Conservation (phyloP, 2,113 vertebrate genomes). For the Cyprinodon brontotheroides region DNA sequence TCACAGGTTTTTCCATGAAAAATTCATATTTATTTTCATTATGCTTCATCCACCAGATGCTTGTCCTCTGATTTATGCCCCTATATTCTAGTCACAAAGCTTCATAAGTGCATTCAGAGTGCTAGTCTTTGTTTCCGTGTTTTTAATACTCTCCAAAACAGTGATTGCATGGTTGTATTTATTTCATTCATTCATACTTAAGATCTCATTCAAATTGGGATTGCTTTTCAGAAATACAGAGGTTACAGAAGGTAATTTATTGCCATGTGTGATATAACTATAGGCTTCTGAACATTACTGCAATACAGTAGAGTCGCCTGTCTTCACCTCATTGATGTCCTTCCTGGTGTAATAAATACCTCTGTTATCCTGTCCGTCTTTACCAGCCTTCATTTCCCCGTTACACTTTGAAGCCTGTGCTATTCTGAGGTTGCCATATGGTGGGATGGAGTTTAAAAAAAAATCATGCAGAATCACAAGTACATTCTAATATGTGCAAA, state of each 20-base stretch:
- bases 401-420: conserved; percentile 33
- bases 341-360: conserved; percentile 11
- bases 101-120: conserved; percentile 38
- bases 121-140: conserved; percentile 27
- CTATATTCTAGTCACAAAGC: conserved; percentile 57
- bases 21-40: conserved; percentile 77
- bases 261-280: conserved; percentile 8
- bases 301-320: too few species aligned
- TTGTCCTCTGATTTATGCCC: conserved; percentile 65
- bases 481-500: conserved; percentile 21
- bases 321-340: background rate
- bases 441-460: conserved; percentile 23
- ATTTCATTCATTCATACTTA: conserved; percentile 4
- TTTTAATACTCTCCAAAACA: conserved; percentile 14
- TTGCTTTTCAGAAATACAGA: background rate
- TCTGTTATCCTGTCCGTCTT: conserved; percentile 27
- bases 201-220: conserved; percentile 7
- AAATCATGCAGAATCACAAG: conserved; percentile 39
- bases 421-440: conserved; percentile 66
- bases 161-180: conserved; percentile 18
- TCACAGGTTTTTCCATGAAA: conserved; percentile 73
- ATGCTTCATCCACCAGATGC: conserved; percentile 51
- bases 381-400: conserved; percentile 9
- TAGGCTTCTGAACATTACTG: background rate
- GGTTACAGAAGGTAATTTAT: background rate